A percentile compares a stretch with the other conserved stretches of the same genome.
Evolutionary conservation across 2,797 vertebrate species (phyloP).

Genomic region (Hemitrygon akajei): DNA sequence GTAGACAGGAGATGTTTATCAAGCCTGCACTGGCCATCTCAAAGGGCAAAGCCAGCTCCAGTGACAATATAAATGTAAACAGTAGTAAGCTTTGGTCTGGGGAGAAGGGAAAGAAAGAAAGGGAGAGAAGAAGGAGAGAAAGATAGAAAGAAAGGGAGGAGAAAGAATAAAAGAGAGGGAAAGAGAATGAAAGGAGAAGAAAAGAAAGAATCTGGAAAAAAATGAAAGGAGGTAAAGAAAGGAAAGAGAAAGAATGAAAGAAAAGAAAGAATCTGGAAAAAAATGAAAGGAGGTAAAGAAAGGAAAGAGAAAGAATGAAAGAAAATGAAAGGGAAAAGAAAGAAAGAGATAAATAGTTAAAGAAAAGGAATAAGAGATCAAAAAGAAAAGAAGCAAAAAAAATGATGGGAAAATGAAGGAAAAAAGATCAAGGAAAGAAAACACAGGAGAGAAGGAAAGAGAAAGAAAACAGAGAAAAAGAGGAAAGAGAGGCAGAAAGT

Average conservation of each 20-base stretch:
- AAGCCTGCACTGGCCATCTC: not conserved
- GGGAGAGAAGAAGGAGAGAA: too few species aligned
- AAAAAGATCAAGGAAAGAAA: slow-evolving; percentile 41
- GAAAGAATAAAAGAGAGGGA: too few species aligned
- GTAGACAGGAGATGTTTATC: not conserved
- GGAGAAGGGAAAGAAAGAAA: too few species aligned
- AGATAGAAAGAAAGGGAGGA: too few species aligned
- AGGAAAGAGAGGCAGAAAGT: slow-evolving; percentile 45
- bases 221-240: too few species aligned
- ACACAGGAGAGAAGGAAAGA: slow-evolving; percentile 43
- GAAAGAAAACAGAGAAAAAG: slow-evolving; percentile 42
- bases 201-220: too few species aligned
- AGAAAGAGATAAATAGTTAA: not conserved
- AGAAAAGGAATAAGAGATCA: not conserved
- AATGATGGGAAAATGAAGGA: too few species aligned
- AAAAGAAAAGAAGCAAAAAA: not conserved
- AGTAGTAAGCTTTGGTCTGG: too few species aligned
- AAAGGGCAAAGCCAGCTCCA: not conserved
- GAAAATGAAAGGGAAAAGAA: not conserved
- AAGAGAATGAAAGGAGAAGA: too few species aligned
- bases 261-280: not conserved
- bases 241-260: too few species aligned
- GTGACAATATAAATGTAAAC: not conserved
- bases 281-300: too few species aligned
- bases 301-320: not conserved